A percentile compares a stretch with the other conserved stretches of the same genome.
Conservation (phyloP, 2,797 vertebrate species). For the Darevskia nairensis region DNA sequence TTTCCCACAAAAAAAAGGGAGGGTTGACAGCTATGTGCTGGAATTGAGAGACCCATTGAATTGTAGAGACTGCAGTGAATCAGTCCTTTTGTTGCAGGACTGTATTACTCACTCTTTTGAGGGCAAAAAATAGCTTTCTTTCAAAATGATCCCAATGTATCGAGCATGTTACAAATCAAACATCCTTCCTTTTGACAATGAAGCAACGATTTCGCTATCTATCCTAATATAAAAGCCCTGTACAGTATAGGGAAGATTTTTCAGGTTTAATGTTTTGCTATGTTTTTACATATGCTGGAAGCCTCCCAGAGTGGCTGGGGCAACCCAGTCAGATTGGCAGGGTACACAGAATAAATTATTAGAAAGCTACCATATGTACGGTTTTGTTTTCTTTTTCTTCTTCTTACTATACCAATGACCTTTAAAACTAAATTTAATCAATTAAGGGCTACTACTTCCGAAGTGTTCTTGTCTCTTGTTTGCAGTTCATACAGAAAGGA, state of each 20-base stretch:
- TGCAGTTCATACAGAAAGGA: constrained; percentile 10
- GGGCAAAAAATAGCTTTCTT: neutral
- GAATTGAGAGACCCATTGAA: neutral
- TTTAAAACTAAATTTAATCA: constrained; percentile 5
- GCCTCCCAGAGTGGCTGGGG: no score
- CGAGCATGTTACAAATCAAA: neutral
- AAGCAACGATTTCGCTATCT: neutral
- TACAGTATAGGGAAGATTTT: no score
- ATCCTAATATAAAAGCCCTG: no score
- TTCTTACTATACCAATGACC: neutral
- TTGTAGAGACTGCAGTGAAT: neutral
- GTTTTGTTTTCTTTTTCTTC: no score
- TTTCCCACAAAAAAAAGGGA: no score
- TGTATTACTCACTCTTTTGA: neutral
- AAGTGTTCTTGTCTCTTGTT: neutral
- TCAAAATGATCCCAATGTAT: neutral
- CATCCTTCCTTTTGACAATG: neutral
- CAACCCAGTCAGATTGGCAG: no score
- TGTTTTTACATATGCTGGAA: no score
- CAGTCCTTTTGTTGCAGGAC: neutral
- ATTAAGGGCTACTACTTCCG: constrained; percentile 14
- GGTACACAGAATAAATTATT: no score
- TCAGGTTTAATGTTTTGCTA: no score
- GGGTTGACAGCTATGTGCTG: no score
- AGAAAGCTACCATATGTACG: neutral